phyloP scores from a whole-genome alignment of 2,797 vertebrate genomes.

The Salarias fasciatus region DNA sequence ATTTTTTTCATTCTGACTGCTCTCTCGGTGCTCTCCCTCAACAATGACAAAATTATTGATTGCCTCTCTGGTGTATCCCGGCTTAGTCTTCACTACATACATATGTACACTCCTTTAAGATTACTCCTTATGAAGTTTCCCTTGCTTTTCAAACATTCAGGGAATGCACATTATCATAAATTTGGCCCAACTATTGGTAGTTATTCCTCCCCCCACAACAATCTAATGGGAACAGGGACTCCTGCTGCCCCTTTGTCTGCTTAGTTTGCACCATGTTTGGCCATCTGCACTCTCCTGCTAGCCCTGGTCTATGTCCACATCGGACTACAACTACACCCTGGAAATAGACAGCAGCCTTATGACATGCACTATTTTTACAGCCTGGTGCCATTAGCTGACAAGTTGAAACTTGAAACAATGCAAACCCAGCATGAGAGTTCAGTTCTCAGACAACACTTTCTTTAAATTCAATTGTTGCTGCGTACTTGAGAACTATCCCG shows the following conservation, averaged over 20 bases:
- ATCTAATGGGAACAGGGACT: slow-evolving; percentile 48
- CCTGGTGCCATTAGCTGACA: slow-evolving; percentile 41
- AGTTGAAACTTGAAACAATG: slow-evolving; percentile 41
- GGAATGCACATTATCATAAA: slow-evolving; percentile 57
- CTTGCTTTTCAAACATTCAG: slow-evolving; percentile 34
- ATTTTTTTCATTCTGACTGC: slow-evolving; percentile 40
- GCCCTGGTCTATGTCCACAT: slow-evolving; percentile 46
- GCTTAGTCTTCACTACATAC: slow-evolving; percentile 13
- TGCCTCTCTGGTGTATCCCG: slow-evolving; percentile 17
- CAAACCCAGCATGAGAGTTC: slow-evolving; percentile 19
- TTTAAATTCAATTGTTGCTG: slow-evolving; percentile 3
- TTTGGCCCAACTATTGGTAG: slow-evolving; percentile 31
- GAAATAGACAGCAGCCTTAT: slow-evolving; percentile 64
- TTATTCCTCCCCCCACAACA: slow-evolving; percentile 1
- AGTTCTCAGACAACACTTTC: slow-evolving; percentile 7
- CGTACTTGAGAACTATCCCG: slow-evolving; percentile 6
- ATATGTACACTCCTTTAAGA: slow-evolving; percentile 15
- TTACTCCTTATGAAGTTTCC: slow-evolving; percentile 15
- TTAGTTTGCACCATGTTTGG: slow-evolving; percentile 58
- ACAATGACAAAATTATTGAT: slow-evolving; percentile 53
- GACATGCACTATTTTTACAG: slow-evolving; percentile 60
- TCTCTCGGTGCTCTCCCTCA: slow-evolving; percentile 28
- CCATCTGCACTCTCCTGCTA: slow-evolving; percentile 45
- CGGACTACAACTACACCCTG: slow-evolving; percentile 53
- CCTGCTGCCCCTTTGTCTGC: slow-evolving; percentile 20